Conservation (phyloP, 2,888 invertebrate genomes). For the Ichneumoninae sp. region DNA sequence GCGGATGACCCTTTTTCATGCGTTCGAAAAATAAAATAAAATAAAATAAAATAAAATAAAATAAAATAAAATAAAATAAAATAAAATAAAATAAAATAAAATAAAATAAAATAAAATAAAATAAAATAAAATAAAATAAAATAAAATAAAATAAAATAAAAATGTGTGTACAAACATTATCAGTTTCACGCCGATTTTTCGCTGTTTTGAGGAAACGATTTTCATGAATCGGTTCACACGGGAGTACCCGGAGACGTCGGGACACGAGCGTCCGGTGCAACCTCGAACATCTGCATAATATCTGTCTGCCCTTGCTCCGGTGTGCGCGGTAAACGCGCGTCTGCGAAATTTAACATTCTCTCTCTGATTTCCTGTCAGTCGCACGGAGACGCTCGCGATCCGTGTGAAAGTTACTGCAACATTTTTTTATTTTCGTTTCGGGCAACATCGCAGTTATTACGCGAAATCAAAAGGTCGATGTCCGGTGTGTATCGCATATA, state of each 20-base stretch:
- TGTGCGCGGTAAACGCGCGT: not conserved
- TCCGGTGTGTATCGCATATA: slow-evolving; percentile 7
- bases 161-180: not conserved
- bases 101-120: not conserved
- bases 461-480: slow-evolving; percentile 46
- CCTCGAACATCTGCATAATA: slow-evolving; percentile 33
- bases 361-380: slow-evolving; percentile 52
- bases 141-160: no score
- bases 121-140: no score
- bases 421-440: slow-evolving; percentile 8
- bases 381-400: slow-evolving; percentile 10
- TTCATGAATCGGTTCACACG: slow-evolving; percentile 52
- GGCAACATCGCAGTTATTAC: slow-evolving; percentile 49
- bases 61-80: no score
- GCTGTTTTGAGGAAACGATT: slow-evolving; percentile 40
- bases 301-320: not conserved
- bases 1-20: slow-evolving; percentile 33
- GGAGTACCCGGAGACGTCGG: not conserved
- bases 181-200: not conserved
- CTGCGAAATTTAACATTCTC: slow-evolving; percentile 42
- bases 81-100: no score
- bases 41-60: not conserved
- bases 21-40: not conserved
- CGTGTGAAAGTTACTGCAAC: slow-evolving; percentile 46
- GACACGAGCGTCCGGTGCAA: slow-evolving; percentile 43